Evolutionary conservation across 2,113 vertebrate species (phyloP), one percentile per base, ranked within the genome.

Genomic region (Halcyon senegalensis): DNA sequence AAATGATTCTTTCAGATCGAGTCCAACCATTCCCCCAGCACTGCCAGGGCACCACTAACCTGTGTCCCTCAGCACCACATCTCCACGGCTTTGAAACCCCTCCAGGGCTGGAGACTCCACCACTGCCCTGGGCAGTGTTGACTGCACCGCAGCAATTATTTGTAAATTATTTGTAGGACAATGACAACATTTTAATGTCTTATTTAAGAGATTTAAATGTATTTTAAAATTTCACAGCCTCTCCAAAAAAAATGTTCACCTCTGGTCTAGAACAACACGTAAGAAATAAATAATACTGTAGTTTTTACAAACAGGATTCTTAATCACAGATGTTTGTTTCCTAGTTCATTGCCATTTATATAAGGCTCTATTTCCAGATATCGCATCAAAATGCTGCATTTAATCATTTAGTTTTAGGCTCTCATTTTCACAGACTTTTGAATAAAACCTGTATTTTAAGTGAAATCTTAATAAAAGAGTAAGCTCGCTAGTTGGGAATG

Each of bases 371-470:
- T 81, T 67, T 81, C 14, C 24, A 25, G 44, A n/a, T 70, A 76
- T 41, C 23, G 27, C 35, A 81, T 11, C 15, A 18, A 81, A 93
- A 68, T 28, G 21, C 3, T 12, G 41, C 5, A 35, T 56, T 77
- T 50, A 87, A 92, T 68, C 72, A 67, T 84, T 80, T 75, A 30
- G 20, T 21, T 84, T 90, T 58, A 60, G 7, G 16, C 1, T 24
- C 30, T 66, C 9, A n/a, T 78, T 95, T 93, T 53, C 20, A 84
- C 30, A 89, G 60, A 21, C 4, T 84, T 84, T 37, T 68, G 21
- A 95, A 51, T 69, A 88, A 96, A 92, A n/a, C 11, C 56, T 84
- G 17, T 48, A 84, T 55, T 83, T 74, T 63, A 90, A 93, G 28
- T 41, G 30, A 88, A 92, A 43, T 64, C 28, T 74, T 90, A 84